Evolutionary conservation across 2,888 invertebrate genomes (phyloP).

Genomic region (Cephus rjabovi): DNA sequence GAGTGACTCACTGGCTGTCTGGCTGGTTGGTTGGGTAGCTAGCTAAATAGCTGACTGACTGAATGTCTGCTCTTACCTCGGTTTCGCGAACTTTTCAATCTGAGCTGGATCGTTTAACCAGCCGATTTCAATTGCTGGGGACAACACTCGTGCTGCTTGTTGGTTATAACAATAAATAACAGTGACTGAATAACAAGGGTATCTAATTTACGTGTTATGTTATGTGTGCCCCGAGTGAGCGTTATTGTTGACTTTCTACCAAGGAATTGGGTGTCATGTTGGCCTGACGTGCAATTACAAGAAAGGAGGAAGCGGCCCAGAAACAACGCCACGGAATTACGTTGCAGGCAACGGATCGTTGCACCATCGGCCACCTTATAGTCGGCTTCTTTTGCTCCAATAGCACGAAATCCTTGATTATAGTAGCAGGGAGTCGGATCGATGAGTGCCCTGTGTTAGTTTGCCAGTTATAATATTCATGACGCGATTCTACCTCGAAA

Average conservation of each 20-base stretch:
- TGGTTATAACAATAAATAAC: not conserved
- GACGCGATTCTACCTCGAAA: not conserved
- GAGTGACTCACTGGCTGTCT: constrained; percentile 55
- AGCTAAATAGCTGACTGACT: not conserved
- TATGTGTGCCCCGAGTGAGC: not conserved
- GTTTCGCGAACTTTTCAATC: not conserved
- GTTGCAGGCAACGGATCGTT: not conserved
- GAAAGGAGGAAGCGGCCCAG: constrained; percentile 29
- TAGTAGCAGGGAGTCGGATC: not conserved
- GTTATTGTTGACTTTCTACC: constrained; percentile 33
- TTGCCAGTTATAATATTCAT: not conserved
- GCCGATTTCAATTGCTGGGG: not conserved
- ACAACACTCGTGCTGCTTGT: not conserved
- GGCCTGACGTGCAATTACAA: constrained; percentile 19
- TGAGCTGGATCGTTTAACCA: not conserved
- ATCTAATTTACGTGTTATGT: not conserved
- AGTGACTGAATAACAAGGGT: not conserved
- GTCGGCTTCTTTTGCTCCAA: not conserved
- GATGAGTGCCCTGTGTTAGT: not conserved
- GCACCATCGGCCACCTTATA: not conserved
- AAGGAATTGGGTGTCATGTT: constrained; percentile 6
- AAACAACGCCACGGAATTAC: constrained; percentile 25
- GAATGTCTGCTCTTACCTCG: not conserved
- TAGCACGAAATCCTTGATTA: constrained; percentile 66
- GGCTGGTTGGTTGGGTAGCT: constrained; percentile 4